Evolutionary conservation across 2,113 vertebrate species (phyloP), one percentile per base, ranked within the genome.

Genomic region (Ceyx cyanopectus): DNA sequence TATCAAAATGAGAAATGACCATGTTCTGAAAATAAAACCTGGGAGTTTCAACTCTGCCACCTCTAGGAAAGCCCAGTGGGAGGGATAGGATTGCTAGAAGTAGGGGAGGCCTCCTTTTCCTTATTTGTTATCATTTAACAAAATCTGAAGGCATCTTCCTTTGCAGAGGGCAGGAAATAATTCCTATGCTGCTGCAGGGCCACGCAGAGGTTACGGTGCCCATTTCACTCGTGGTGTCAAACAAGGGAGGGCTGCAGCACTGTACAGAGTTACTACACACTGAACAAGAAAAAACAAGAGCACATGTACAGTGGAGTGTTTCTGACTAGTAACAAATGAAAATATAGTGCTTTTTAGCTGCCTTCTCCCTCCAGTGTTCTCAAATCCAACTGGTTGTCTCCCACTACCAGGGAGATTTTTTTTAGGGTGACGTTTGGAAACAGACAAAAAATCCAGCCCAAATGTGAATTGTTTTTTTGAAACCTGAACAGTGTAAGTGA

Each of bases 21-120:
- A 76, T 65, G 90, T 79, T 96, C 93, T 96, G 94, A 81, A 96
- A 97, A 97, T 73, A 96, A 96, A 95, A 94, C 57, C 79, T 61
- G 75, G 5, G 67, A 95, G 93, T 94, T 93, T 96, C 81, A 93
- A 93, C 62, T 79, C 62, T 61, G 57, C 68, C 81, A 91, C 92
- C 76, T 91, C 78, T 46, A 81, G 50, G 68, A 93, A 94, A 56
- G 62, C 82, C 74, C 70, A 68, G 48, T 34, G 80, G 91, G 90
- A 96, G 84, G 70, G 75, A 90, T 97, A 80, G 63, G 74, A 87
- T 96, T 94, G 66, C 85, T 72, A 20, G n/a, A 73, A 86, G 29
- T 85, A 77, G 26, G 61, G 69, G 76, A 89, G 87, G 78, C 65
- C 88, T 81, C 69, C 83, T 62, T 92, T 93, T 94, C 69, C 72